Evolutionary conservation across 1,140 invertebrate genomes (phyloP).

Genomic region (Drosophila nikananu): DNA sequence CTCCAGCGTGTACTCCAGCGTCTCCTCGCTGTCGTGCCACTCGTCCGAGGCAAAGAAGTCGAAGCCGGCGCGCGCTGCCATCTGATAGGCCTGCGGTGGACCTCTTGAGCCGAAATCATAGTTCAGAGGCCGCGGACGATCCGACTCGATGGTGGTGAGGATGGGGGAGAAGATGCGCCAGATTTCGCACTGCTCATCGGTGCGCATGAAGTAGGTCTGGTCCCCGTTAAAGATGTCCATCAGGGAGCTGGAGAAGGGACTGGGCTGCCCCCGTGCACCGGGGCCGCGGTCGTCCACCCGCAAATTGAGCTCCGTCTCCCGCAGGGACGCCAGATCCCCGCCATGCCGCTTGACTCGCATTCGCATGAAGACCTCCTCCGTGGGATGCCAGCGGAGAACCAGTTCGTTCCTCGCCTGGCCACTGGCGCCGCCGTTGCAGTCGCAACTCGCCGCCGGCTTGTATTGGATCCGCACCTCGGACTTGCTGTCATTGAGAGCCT

Average conservation of each 20-base stretch:
- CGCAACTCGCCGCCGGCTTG: constrained; percentile 42
- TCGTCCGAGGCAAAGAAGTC: constrained; percentile 54
- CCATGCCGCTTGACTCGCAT: constrained; percentile 56
- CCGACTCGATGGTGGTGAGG: constrained; percentile 41
- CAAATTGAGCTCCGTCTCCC: constrained; percentile 51
- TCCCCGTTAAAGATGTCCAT: constrained; percentile 59
- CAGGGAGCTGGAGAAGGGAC: constrained; percentile 18
- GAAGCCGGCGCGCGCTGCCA: constrained; percentile 53
- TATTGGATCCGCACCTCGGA: constrained; percentile 68
- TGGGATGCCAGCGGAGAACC: constrained; percentile 50
- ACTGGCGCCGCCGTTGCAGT: not conserved
- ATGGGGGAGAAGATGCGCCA: constrained; percentile 71
- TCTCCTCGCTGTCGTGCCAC: constrained; percentile 52
- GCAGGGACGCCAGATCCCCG: constrained; percentile 41
- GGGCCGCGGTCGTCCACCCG: constrained; percentile 23
- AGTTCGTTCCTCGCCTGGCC: constrained; percentile 53
- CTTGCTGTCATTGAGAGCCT: constrained; percentile 63
- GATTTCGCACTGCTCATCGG: constrained; percentile 70
- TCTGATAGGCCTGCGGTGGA: constrained; percentile 51
- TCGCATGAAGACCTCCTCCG: constrained; percentile 66
- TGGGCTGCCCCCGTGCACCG: not conserved
- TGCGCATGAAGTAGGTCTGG: constrained; percentile 68
- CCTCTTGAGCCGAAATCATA: constrained; percentile 64
- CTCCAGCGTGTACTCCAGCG: constrained; percentile 8
- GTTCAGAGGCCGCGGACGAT: constrained; percentile 48